Evolutionary conservation across 2,113 vertebrate genomes (phyloP), one percentile per base, ranked within the genome.

Genomic region (Callaeas wilsoni): DNA sequence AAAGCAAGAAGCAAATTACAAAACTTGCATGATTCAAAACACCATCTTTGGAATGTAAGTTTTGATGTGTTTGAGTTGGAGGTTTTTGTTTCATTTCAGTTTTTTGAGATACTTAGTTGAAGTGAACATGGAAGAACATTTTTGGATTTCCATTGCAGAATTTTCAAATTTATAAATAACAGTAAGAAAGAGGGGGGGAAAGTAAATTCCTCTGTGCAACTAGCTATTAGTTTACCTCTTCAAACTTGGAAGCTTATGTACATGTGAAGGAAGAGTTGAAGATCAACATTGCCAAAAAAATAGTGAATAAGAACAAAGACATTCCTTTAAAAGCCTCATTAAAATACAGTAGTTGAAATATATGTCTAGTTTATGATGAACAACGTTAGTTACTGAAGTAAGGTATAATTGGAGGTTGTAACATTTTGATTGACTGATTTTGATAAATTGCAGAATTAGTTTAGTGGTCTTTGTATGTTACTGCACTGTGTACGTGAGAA

Each of bases 161-260:
- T 16, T 32, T 74, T 42, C 16, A 39, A 41, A 57, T 46, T 75
- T 55, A 59, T 25, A 62, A 69, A 49, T 44, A 63, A 17, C 3
- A 69, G 19, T 39, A 37, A n/a, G 6, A 71, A 79, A 13, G n/a
- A 3, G 3, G 4, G 2, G 1, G 4, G 2, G 0, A 0, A 21
- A 57, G 2, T 25, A 32, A 46, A 35, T 32, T 56, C 18, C 7
- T 22, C 20, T 10, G 16, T 42, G 26, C 67, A 78, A 63, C 2
- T 8, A 55, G 15, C 1, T 42, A 9, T 35, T 39, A 35, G 7
- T 86, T 87, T 64, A 17, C 18, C 18, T 50, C 16, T 12, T 64
- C 41, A 82, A 10, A 84, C 4, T n/a, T 84, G 39, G 29, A 46
- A 50, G 5, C 10, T 83, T 64, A 71, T 30, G 7, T 11, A 44